phyloP scores from a whole-genome alignment of 92 coral and sea anemone species.

The Parazoanthus swiftii region DNA sequence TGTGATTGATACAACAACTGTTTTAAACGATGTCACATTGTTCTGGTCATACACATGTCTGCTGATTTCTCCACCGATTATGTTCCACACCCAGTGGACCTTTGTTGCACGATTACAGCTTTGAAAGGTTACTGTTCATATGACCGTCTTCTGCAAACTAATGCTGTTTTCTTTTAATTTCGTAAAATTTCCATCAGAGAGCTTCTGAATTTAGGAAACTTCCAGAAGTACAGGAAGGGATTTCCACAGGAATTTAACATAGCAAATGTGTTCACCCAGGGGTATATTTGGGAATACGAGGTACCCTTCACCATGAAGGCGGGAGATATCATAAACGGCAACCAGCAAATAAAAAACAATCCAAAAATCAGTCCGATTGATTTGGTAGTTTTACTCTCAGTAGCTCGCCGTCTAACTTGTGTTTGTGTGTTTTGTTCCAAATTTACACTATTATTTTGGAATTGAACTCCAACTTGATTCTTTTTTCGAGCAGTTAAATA shows the following conservation, averaged over 20 bases:
- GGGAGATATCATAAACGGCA: conserved; percentile 15
- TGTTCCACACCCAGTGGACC: too few relatives aligned
- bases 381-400: conserved; percentile 1
- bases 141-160: too few relatives aligned
- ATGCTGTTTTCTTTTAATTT: too few relatives aligned
- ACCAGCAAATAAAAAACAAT: not conserved
- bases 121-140: too few relatives aligned
- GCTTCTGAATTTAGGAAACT: conserved; percentile 14
- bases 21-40: too few relatives aligned
- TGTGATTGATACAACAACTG: too few relatives aligned
- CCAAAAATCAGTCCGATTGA: conserved; percentile 4
- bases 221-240: conserved; percentile 25
- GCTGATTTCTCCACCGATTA: too few relatives aligned
- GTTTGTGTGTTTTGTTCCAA: not conserved
- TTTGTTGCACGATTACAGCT: too few relatives aligned
- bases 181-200: not conserved
- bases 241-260: conserved; percentile 8
- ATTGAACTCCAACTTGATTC: not conserved
- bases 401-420: not conserved
- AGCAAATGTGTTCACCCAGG: conserved; percentile 23
- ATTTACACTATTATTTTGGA: not conserved
- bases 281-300: not conserved
- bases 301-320: not conserved
- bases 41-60: too few relatives aligned
- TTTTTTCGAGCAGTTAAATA: conserved; percentile 13